Evolutionary conservation across 1,140 invertebrate species (phyloP), one percentile per base, ranked within the genome.

Genomic region (Ceratosolen solmsi): DNA sequence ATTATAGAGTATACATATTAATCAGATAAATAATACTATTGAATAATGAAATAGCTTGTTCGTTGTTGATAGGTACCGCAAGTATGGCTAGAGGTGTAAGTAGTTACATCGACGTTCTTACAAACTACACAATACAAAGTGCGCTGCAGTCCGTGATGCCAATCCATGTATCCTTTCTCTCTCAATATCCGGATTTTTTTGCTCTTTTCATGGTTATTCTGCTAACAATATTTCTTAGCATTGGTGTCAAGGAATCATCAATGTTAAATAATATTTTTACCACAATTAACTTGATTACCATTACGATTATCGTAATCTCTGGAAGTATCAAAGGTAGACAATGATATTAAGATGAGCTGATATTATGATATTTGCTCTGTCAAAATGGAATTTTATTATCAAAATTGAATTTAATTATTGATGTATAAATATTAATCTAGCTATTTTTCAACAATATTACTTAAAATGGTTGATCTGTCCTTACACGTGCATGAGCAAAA

Each of bases 241-340:
- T 96, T 73, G 98, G 98, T 33, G 97, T 97, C 15, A 96, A 95
- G 87, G 97, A 98, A 89, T 98, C 97, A 0, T 96, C 97, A 9
- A 93, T 94, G 60, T 92, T 99, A 71, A 99, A 98, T 90, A 98
- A 97, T 86, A 92, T 98, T 13, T 99, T 99, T 88, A 98, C 98
- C 0, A 91, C 93, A 0, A 91, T 99, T 22, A 99, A 99, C 90
- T 87, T 99, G 72, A 79, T 94, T 0, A 97, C 98, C 0, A 95
- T 99, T n/a, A 80, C 93, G 0, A 95, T 96, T 81, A 96, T 98
- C 1, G 93, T 99, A 0, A 93, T 98, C 1, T 94, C 95, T 84
- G 98, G 97, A 1, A 91, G 94, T 13, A 94, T 97, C 41, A 97
- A 96, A 91, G 94, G 96, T 95, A 85, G 3, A 5, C 49, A 70